Conservation (phyloP, 92 coral and sea anemone species). For the Palythoa caribaeorum region DNA sequence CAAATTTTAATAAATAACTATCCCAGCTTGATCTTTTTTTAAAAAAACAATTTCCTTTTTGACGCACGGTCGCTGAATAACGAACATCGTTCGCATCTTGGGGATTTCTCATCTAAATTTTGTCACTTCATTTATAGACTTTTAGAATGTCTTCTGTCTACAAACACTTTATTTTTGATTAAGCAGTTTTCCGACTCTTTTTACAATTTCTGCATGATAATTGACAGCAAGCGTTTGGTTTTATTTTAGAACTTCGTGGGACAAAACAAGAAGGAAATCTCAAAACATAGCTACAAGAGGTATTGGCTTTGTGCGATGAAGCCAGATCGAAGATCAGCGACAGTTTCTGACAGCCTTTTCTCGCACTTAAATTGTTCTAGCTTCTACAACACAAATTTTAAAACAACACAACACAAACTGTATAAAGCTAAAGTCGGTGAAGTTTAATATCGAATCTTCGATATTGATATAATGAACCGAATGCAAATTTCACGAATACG, state of each 20-base stretch:
- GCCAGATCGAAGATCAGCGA: slow-evolving; percentile 22
- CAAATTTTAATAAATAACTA: slow-evolving; percentile 21
- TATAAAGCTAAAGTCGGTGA: slow-evolving; percentile 10
- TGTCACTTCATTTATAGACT: slow-evolving; percentile 22
- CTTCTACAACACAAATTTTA: not conserved
- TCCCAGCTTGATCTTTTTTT: slow-evolving; percentile 35
- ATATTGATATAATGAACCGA: slow-evolving; percentile 17
- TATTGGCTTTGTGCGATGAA: not conserved
- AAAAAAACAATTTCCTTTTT: slow-evolving; percentile 14
- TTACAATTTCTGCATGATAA: slow-evolving; percentile 14
- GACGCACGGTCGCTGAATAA: slow-evolving; percentile 3
- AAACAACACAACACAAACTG: slow-evolving; percentile 11
- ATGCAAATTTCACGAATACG: slow-evolving; percentile 23
- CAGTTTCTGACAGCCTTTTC: not conserved
- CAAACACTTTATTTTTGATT: slow-evolving; percentile 10
- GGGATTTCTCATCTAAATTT: slow-evolving; percentile 18
- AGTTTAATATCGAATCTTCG: slow-evolving; percentile 31
- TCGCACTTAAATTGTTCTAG: slow-evolving; percentile 7
- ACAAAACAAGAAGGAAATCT: slow-evolving; percentile 32
- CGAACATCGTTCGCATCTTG: slow-evolving; percentile 23
- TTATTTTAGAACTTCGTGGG: not conserved
- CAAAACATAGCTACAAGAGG: slow-evolving; percentile 24
- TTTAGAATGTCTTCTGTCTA: not conserved
- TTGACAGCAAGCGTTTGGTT: slow-evolving; percentile 17
- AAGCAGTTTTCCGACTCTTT: slow-evolving; percentile 16